Evolutionary conservation across 2,888 invertebrate species (phyloP).

Genomic region (Lasioglossum villosulum): DNA sequence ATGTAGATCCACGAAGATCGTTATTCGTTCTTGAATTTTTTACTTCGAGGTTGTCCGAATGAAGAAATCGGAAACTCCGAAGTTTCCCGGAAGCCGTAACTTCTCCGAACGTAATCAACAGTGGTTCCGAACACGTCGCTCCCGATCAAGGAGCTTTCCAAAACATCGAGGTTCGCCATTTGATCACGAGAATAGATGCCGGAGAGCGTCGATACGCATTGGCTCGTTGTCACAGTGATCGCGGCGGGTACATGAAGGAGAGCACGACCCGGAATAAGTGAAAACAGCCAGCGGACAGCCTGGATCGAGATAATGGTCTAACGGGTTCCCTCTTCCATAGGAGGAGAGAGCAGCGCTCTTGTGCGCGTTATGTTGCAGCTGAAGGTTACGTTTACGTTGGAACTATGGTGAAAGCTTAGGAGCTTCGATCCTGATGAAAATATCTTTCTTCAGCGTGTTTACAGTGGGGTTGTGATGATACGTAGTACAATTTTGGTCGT

Average conservation of each 20-base stretch:
- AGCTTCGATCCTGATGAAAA: not conserved
- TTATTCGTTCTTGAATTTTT: not conserved
- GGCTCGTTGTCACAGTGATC: not conserved
- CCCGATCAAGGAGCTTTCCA: too few species aligned
- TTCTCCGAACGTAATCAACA: not conserved
- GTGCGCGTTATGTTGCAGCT: not conserved
- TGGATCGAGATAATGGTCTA: conserved; percentile 6
- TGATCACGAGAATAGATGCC: not conserved
- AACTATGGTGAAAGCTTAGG: not conserved
- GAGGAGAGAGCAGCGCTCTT: not conserved
- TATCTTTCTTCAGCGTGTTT: not conserved
- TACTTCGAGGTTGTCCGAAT: not conserved
- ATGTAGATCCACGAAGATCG: not conserved
- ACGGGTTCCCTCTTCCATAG: not conserved
- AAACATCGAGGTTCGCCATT: not conserved
- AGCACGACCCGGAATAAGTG: conserved; percentile 10
- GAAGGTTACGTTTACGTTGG: not conserved
- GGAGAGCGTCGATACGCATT: not conserved
- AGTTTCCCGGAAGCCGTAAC: not conserved
- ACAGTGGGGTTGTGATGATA: not conserved
- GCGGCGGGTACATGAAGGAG: not conserved
- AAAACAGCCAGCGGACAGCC: conserved; percentile 4
- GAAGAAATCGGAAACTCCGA: not conserved
- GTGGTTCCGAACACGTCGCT: not conserved
- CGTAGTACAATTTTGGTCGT: not conserved